Base-by-base conservation (phyloP, 2,113 vertebrate genomes). In the Xerus inauris region DNA sequence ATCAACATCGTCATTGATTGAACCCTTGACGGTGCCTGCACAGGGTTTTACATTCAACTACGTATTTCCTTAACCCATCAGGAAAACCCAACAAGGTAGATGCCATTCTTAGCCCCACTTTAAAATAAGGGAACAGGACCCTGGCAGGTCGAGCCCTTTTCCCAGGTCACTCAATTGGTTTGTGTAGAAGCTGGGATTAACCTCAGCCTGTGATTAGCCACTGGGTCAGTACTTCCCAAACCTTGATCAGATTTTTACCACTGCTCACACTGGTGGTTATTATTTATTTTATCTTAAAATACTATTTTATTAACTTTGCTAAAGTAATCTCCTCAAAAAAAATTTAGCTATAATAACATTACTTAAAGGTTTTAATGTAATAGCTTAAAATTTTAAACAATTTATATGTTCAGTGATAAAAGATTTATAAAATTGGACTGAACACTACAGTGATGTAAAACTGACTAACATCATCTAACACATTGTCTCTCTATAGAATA, bases 341-440 rank as follows among this genome's bases (percentile, higher is more conserved):
- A 14, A 64, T 47, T 20, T 57, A 59, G 2, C 7, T 86, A 35
- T 8, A 20, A 47, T 72, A 26, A 79, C 47, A n/a, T 24, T 42
- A 90, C 17, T 28, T 82, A 35, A 92, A 9, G 6, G 83, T 94
- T 94, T 82, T 54, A 65, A 65, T 26, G 35, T 51, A 59, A 73
- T 35, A 73, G 7, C 59, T 86, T 79, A 93, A n/a, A 59, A 35
- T 11, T 76, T 3, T 81, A 75, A 64, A n/a, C 22, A 49, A 45
- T 30, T 79, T 82, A 84, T 75, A 62, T 86, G 32, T 76, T 57
- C 14, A 79, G 40, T 35, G 62, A 59, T 42, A 88, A 77, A 76
- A 8, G 1, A 49, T 54, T 77, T 85, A 64, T 73, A 72, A 76
- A 67, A 76, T 26, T 79, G 77, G 12, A 49, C 8, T n/a, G 26